phyloP scores from a whole-genome alignment of 2,113 vertebrate genomes.

The Trichechus manatus region DNA sequence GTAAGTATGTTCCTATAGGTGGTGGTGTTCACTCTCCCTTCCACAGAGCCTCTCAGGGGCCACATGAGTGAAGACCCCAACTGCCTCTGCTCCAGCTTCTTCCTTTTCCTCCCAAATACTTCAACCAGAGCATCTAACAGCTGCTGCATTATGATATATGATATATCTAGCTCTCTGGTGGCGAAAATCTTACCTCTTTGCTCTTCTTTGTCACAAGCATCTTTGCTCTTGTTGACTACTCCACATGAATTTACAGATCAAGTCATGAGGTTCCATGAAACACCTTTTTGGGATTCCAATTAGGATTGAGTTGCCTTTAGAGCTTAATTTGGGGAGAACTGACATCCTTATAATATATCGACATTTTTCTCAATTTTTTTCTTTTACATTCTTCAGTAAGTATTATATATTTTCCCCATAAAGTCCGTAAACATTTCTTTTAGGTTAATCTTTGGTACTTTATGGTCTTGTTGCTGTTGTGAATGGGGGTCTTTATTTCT shows the following conservation, averaged over 20 bases:
- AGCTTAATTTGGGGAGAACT: background rate
- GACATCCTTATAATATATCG: background rate
- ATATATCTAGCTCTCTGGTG: background rate
- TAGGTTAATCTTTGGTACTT: background rate
- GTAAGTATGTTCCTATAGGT: background rate
- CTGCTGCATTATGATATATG: background rate
- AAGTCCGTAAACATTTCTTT: constrained; percentile 2
- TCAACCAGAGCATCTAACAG: background rate
- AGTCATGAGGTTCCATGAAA: background rate
- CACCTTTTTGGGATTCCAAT: background rate
- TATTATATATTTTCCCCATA: background rate
- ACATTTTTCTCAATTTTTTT: constrained; percentile 14
- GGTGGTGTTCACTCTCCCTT: background rate
- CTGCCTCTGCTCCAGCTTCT: background rate
- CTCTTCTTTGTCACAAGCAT: background rate
- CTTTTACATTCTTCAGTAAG: constrained; percentile 34
- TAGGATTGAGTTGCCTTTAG: background rate
- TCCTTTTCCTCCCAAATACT: background rate
- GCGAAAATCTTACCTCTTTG: background rate
- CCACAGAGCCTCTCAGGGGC: too few relatives aligned
- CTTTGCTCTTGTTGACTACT: background rate
- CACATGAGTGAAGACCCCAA: fast-evolving
- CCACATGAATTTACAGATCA: constrained; percentile 29
- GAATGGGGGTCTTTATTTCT: background rate
- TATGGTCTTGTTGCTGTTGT: background rate